Percentiles rank a stretch among this genome's conserved stretches.
These are phyloP conservation scores for Phoxinus dragarum DNA, from an alignment of 2,797 vertebrate genomes.

Conservation along the genomic window DNA sequence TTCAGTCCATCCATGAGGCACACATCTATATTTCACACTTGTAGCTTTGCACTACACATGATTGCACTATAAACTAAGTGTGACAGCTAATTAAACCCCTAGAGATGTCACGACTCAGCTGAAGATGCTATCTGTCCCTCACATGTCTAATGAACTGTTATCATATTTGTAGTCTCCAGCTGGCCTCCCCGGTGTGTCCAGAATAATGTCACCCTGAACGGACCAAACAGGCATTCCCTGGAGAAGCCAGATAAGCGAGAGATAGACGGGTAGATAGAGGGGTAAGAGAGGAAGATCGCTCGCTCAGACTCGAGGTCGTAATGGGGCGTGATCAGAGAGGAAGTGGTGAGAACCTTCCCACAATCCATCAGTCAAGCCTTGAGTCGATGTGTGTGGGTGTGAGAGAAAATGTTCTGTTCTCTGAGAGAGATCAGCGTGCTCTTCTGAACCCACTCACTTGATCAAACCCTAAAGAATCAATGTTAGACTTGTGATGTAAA, in stretches of 20 bases:
- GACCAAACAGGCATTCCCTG: background rate
- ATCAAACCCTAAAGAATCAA: too few species aligned
- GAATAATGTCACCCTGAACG: background rate
- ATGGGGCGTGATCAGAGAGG: slow-evolving; percentile 28
- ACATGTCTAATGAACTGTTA: background rate
- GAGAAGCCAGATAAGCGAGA: background rate
- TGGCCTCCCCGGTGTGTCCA: background rate
- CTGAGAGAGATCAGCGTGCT: background rate
- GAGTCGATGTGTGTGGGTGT: slow-evolving; percentile 33
- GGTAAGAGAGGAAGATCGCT: slow-evolving; percentile 5
- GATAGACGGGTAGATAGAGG: background rate
- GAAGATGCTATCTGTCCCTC: slow-evolving; percentile 5
- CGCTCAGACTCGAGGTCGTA: slow-evolving; percentile 2
- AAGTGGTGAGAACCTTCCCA: slow-evolving; percentile 43
- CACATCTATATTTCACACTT: slow-evolving; percentile 16
- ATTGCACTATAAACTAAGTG: slow-evolving; percentile 33
- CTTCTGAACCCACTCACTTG: too few species aligned
- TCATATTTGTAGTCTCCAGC: background rate
- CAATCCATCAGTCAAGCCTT: slow-evolving; percentile 31
- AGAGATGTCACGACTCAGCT: background rate
- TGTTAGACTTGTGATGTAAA: too few species aligned
- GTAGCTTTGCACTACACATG: slow-evolving; percentile 10
- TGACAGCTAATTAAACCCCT: slow-evolving; percentile 23
- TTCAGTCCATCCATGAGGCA: slow-evolving; percentile 1
- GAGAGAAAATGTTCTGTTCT: slow-evolving; percentile 13